These are phyloP conservation scores for Pollenia griseotomentosa DNA, from an alignment of 2,888 invertebrate species.

Conservation along the genomic window DNA sequence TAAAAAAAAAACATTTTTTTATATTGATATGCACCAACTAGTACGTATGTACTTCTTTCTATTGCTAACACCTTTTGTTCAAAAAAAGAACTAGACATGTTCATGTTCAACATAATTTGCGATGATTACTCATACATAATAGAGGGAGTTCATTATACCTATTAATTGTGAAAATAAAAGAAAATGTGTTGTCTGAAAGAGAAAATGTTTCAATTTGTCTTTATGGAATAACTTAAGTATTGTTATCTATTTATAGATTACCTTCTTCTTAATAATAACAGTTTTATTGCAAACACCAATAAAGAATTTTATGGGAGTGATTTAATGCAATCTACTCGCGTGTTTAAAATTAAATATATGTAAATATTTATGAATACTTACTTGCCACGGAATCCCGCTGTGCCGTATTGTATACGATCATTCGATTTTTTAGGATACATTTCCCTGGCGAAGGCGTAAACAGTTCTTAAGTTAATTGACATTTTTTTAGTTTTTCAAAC, in stretches of 20 bases:
- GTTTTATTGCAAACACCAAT: conserved; percentile 16
- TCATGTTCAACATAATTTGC: conserved; percentile 27
- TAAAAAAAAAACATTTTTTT: conserved; percentile 10
- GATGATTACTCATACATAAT: conserved; percentile 47
- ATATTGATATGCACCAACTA: conserved; percentile 30
- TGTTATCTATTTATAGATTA: conserved; percentile 57
- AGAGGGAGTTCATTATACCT: neutral
- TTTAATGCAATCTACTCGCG: neutral
- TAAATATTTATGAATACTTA: conserved; percentile 75
- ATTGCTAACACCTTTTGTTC: conserved; percentile 11
- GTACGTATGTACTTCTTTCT: no score
- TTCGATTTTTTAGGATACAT: conserved; percentile 89
- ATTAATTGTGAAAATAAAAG: neutral
- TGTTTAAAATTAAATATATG: neutral
- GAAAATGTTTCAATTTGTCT: conserved; percentile 15
- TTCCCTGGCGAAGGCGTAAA: conserved; percentile 91
- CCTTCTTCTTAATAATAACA: conserved; percentile 12
- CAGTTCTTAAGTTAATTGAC: conserved; percentile 83
- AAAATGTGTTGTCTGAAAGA: neutral
- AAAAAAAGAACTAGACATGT: neutral
- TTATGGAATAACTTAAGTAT: conserved; percentile 38
- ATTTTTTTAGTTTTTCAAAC: conserved; percentile 70
- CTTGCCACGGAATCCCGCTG: conserved; percentile 93
- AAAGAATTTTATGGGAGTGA: neutral
- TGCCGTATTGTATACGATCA: conserved; percentile 91